Base-by-base conservation (phyloP, 2,888 invertebrate species). In the Deroplatys truncata region DNA sequence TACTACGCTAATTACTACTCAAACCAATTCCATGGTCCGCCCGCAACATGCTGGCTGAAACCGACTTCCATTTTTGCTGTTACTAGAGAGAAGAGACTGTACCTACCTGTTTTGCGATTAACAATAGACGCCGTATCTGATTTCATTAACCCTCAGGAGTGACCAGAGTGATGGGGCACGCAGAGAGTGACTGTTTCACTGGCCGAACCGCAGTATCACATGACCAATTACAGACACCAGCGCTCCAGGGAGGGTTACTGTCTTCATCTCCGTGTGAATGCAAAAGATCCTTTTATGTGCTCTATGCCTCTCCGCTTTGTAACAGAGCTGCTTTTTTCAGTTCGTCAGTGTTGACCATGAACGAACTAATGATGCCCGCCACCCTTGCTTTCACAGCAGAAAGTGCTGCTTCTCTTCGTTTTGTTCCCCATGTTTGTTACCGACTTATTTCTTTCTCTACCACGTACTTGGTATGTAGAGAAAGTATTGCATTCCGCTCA, bases 161-260 rank as follows among this genome's bases (percentile, higher is more conserved):
- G 85, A 85, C 85, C 85, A 85, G 16, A 28, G 20, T 56, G 13
- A 56, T 56, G 56, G 85, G 25, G 31, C 43, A 35, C 25, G 25
- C 29, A 16, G 20, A 85, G 84, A 35, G 85, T 28, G 85, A 9
- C 28, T 43, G 43, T 85, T 25, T 35, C 56, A 72, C 56, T 25
- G 15, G 56, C 49, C 16, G 85, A 28, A 49, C 85, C 86, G 28
- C 72, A 72, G 86, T 56, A 86, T 86, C 86, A 9, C 86, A 86
- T 86, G 86, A 29, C 86, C 86, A 86, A 86, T 86, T 86, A 86
- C 86, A 56, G 86, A 43, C 35, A 85, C 85, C 43, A 49, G 43
- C 35, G 13, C 28, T 28, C 43, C 84, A 35, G n/a, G 84, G 84
- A 43, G 35, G 84, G 35, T 85, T 85, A 43, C 43, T 31, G 84